phyloP scores from a whole-genome alignment of 2,888 invertebrate genomes.

The Azorinus chamasolen region DNA sequence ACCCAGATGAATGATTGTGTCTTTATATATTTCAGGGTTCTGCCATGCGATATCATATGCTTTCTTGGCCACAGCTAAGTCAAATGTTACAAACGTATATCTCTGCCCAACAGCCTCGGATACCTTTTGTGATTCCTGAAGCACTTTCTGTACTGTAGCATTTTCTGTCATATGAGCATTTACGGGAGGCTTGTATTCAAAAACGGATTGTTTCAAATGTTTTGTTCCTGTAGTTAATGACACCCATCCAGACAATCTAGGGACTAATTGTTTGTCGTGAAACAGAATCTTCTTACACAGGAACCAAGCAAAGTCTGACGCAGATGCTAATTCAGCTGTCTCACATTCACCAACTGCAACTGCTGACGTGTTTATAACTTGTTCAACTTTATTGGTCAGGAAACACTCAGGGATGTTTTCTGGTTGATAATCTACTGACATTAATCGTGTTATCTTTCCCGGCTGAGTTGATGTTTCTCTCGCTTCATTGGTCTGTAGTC shows the following conservation, averaged over 20 bases:
- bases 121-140: conserved; percentile 45
- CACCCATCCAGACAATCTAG: conserved; percentile 42
- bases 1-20: conserved; percentile 31
- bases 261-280: conserved; percentile 21
- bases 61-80: conserved; percentile 62
- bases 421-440: no score
- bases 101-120: conserved; percentile 41
- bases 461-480: no score
- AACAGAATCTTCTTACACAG: no score
- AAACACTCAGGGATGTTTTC: no score
- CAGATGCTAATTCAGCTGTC: no score
- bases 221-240: conserved; percentile 25
- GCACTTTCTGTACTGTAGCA: conserved; percentile 56
- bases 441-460: no score
- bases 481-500: no score
- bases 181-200: conserved; percentile 54
- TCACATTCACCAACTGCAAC: no score
- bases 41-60: conserved; percentile 57
- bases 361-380: no score
- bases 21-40: conserved; percentile 20
- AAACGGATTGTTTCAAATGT: conserved; percentile 18
- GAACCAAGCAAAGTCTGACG: no score
- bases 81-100: conserved; percentile 59
- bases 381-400: no score
- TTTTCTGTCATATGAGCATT: conserved; percentile 52